These are phyloP conservation scores for Lamprotornis superbus DNA, from an alignment of 2,113 vertebrate genomes.

Conservation along the genomic window DNA sequence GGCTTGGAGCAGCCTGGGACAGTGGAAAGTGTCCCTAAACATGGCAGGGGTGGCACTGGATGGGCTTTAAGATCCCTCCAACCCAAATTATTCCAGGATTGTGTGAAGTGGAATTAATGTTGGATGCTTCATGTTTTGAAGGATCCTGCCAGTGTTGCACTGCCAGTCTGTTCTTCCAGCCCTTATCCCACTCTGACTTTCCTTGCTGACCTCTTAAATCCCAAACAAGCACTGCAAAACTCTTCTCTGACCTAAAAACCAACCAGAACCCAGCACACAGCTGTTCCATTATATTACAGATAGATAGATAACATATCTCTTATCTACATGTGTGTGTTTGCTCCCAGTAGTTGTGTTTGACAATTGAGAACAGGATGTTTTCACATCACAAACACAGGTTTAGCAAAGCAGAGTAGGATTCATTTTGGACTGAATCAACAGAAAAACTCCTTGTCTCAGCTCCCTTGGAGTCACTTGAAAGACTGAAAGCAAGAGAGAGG, in stretches of 20 bases:
- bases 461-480: not conserved
- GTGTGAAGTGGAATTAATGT: not conserved
- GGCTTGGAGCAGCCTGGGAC: not conserved
- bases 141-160: not conserved
- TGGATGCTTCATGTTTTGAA: not conserved
- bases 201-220: not conserved
- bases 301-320: rapidly evolving
- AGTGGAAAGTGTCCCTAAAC: not conserved
- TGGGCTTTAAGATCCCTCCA: not conserved
- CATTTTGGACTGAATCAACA: not conserved
- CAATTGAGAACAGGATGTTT: not conserved
- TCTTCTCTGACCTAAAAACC: not conserved
- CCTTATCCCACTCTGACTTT: not conserved
- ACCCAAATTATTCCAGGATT: not conserved
- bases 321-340: not conserved
- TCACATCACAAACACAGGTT: not conserved
- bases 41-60: not conserved
- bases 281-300: not conserved
- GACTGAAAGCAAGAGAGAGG: not conserved
- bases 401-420: not conserved
- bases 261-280: not conserved
- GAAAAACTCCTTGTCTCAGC: not conserved
- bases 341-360: not conserved
- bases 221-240: not conserved
- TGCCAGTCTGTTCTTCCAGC: not conserved